Conservation (phyloP, 2,888 invertebrate species). For the Arctia plantaginis region DNA sequence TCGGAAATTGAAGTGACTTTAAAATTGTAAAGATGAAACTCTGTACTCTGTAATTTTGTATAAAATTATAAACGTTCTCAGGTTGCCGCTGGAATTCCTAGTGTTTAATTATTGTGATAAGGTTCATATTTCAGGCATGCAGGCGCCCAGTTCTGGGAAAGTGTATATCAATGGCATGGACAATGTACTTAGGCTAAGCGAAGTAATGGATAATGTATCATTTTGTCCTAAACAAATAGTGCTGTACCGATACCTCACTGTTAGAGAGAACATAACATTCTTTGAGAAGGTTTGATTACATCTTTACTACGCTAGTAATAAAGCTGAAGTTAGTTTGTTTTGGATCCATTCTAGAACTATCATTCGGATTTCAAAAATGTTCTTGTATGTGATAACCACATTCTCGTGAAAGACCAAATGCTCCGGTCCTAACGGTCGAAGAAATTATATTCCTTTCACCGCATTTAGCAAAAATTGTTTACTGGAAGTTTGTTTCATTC, state of each 20-base stretch:
- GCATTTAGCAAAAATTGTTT: too few relatives aligned
- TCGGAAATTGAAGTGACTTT: too few relatives aligned
- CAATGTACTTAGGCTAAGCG: constrained; percentile 10
- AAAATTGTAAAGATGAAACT: too few relatives aligned
- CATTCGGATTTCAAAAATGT: background rate
- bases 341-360: background rate
- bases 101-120: background rate
- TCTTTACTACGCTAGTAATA: background rate
- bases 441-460: background rate
- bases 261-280: constrained; percentile 36
- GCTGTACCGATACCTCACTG: constrained; percentile 27
- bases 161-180: constrained; percentile 34
- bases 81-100: background rate
- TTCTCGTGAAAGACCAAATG: background rate
- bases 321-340: background rate
- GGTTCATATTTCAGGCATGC: constrained; percentile 30
- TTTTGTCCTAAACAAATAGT: constrained; percentile 31
- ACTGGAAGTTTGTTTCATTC: too few relatives aligned
- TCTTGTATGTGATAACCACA: background rate
- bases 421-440: background rate
- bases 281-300: constrained; percentile 29
- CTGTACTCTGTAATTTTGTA: too few relatives aligned
- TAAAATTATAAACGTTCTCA: too few relatives aligned
- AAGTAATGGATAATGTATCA: constrained; percentile 14
- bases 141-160: constrained; percentile 17